Conservation (phyloP, 2,888 invertebrate species). For the Drosophila fulvimacula region DNA sequence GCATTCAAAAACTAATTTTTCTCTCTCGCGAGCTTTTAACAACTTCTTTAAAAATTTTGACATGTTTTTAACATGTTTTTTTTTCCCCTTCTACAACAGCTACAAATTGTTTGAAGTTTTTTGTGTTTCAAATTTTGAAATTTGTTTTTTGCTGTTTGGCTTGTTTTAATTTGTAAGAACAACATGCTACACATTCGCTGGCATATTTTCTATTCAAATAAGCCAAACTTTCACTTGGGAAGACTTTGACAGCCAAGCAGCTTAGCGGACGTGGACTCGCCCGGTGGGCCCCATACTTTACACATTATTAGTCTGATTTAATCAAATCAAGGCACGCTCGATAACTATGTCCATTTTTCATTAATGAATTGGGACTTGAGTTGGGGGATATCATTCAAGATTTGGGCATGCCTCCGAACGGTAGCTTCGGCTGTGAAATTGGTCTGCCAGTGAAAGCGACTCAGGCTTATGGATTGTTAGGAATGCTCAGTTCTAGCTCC, state of each 20-base stretch:
- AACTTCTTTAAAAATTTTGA: slow-evolving; percentile 63
- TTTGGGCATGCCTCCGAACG: slow-evolving; percentile 50
- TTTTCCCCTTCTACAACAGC: slow-evolving; percentile 38
- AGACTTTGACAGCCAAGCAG: slow-evolving; percentile 62
- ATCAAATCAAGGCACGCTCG: slow-evolving; percentile 75
- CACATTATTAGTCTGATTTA: slow-evolving; percentile 75
- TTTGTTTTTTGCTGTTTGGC: slow-evolving; percentile 33
- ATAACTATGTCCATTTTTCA: slow-evolving; percentile 68
- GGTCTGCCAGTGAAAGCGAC: slow-evolving; percentile 62
- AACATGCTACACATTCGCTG: slow-evolving; percentile 44
- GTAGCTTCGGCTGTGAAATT: slow-evolving; percentile 51
- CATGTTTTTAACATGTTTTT: slow-evolving; percentile 59
- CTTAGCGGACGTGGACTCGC: slow-evolving; percentile 52
- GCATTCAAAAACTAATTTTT: slow-evolving; percentile 47
- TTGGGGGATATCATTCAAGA: slow-evolving; percentile 31
- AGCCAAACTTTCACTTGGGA: slow-evolving; percentile 76
- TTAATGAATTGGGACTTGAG: slow-evolving; percentile 67
- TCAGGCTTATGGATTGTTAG: slow-evolving; percentile 30
- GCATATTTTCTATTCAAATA: slow-evolving; percentile 58
- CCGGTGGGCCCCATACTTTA: slow-evolving; percentile 73
- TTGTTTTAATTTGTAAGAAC: slow-evolving; percentile 62
- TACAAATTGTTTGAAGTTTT: slow-evolving; percentile 27
- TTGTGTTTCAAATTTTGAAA: slow-evolving; percentile 35
- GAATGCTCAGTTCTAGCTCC: slow-evolving; percentile 17
- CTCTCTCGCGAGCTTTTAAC: slow-evolving; percentile 44